A percentile compares a stretch with the other conserved stretches of the same genome.
phyloP scores from a whole-genome alignment of 2,797 vertebrate species.

The Acomys russatus region DNA sequence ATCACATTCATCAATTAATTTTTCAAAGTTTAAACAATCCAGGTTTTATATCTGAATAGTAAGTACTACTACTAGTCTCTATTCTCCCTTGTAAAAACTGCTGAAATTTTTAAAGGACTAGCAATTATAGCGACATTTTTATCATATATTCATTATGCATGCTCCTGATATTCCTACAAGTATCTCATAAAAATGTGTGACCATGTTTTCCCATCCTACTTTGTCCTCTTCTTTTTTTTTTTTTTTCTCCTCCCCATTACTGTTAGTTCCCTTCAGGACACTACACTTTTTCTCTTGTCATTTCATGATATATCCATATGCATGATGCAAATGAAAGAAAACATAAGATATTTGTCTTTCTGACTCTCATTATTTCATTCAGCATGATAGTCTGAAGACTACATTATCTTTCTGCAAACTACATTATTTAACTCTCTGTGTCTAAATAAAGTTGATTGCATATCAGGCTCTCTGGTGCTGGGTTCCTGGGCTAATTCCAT shows the following conservation, averaged over 20 bases:
- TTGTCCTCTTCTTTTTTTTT: too few species aligned
- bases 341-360: not conserved
- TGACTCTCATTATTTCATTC: not conserved
- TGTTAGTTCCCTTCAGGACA: too few species aligned
- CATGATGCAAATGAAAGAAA: not conserved
- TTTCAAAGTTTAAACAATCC: not conserved
- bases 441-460: not conserved
- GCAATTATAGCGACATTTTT: not conserved
- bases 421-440: too few species aligned
- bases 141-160: too few species aligned
- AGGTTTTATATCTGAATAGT: not conserved
- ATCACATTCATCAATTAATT: not conserved
- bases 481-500: not conserved
- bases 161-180: too few species aligned
- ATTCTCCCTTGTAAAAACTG: not conserved
- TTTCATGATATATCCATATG: not conserved
- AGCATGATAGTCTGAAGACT: not conserved
- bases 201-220: not conserved
- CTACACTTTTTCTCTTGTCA: too few species aligned
- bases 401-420: not conserved
- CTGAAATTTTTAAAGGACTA: not conserved
- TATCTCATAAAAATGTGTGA: not conserved
- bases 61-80: not conserved
- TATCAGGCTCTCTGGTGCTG: not conserved
- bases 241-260: not conserved